Conservation (phyloP, 2,113 vertebrate genomes). For the Empidonax traillii region DNA sequence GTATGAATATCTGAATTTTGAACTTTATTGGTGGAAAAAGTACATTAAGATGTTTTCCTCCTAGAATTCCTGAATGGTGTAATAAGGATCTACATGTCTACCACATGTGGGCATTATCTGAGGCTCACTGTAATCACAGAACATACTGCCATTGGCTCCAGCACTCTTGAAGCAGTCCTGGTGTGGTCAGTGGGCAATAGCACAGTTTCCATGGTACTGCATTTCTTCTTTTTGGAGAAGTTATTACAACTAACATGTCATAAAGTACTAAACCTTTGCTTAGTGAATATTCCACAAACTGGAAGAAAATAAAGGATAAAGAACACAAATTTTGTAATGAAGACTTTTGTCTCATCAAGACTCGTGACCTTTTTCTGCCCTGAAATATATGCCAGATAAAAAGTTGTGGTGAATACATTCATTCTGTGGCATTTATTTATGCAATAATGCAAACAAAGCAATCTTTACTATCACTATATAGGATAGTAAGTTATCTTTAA, state of each 20-base stretch:
- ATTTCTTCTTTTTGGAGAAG: not conserved
- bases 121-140: not conserved
- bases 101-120: not conserved
- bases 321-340: not conserved
- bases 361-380: not conserved
- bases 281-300: not conserved
- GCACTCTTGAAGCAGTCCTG: not conserved
- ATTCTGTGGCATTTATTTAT: conserved; percentile 62
- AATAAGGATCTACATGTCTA: not conserved
- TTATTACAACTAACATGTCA: not conserved
- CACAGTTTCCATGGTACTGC: not conserved
- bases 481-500: conserved; percentile 80
- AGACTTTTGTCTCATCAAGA: not conserved
- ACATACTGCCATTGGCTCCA: not conserved
- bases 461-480: conserved; percentile 74
- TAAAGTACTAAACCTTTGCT: not conserved
- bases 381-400: conserved; percentile 32
- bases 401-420: conserved; percentile 36
- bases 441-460: conserved; percentile 65
- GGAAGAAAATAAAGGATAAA: not conserved
- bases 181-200: too few species aligned
- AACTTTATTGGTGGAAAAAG: not conserved
- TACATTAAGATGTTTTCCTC: not conserved
- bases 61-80: not conserved
- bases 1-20: not conserved